These are phyloP conservation scores for Oryzaephilus surinamensis DNA, from an alignment of 1,140 invertebrate species.

Conservation along the genomic window DNA sequence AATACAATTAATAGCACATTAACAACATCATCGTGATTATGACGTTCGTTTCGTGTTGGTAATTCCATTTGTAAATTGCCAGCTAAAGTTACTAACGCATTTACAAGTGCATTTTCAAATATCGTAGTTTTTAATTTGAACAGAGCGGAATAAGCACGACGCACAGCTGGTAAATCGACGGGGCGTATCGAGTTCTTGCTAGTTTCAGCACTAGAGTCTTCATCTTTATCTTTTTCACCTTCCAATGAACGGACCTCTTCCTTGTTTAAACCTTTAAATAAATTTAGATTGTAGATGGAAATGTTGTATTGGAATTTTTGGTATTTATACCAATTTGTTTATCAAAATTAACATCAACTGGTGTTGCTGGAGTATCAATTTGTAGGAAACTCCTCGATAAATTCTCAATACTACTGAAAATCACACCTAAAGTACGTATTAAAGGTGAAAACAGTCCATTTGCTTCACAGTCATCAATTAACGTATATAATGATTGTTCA, in stretches of 20 bases:
- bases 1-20: conserved; percentile 81
- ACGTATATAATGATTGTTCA: conserved; percentile 51
- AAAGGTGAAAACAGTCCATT: conserved; percentile 52
- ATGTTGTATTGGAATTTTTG: no score
- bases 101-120: conserved; percentile 66
- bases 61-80: conserved; percentile 65
- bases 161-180: conserved; percentile 48
- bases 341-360: conserved; percentile 12
- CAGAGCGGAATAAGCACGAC: conserved; percentile 52
- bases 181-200: conserved; percentile 14
- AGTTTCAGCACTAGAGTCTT: conserved; percentile 48
- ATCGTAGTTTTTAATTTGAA: conserved; percentile 36
- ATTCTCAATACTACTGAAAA: conserved; percentile 60
- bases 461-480: conserved; percentile 54
- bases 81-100: conserved; percentile 63
- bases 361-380: conserved; percentile 36
- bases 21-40: conserved; percentile 44
- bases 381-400: conserved; percentile 58
- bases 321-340: no score
- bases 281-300: conserved; percentile 1
- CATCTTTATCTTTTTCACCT: conserved; percentile 74
- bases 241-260: conserved; percentile 58
- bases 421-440: conserved; percentile 55
- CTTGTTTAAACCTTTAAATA: conserved; percentile 42
- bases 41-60: conserved; percentile 45